Evolutionary conservation across 2,113 vertebrate species (phyloP), one percentile per base, ranked within the genome.

Genomic region (Puffinus mauretanicus): DNA sequence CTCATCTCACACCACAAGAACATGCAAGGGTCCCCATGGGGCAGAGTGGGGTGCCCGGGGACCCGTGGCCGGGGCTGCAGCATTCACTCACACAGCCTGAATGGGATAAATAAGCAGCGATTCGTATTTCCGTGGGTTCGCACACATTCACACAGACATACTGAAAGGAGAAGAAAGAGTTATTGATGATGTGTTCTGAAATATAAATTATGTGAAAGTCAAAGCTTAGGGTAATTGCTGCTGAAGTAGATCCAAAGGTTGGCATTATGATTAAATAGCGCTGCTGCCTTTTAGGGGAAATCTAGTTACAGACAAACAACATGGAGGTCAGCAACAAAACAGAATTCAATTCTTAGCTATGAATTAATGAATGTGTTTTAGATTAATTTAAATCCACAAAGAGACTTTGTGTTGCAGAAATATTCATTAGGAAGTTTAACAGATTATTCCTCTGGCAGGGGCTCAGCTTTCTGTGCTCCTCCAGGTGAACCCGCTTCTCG

Each of bases 321-420:
- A 95, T 93, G 77, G 91, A 98, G 88, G 96, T 97, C 94, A 97
- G 94, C 82, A 97, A 87, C 93, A 94, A 96, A 94, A 87, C 70
- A 61, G 96, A 97, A 98, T 95, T 97, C 91, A 95, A 96, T 98
- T 97, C 81, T 81, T 92, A 90, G 82, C 79, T 96, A 95, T 83
- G 94, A 95, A 97, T 97, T 97, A 97, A 98, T 97, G 97, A 98
- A 96, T 93, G 80, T 92, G 72, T 85, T 97, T 97, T 91, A 95
- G 92, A 97, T 97, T 96, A 96, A 97, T 97, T 97, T 93, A 86
- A 94, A 96, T 90, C 92, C 92, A 97, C 84, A 94, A 97, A 97
- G 94, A 94, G 95, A 92, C 87, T 96, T 91, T 93, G 78, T 94
- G 71, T 94, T 93, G 93, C 94, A 97, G 79, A 81, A 98, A 96